Base-by-base conservation (phyloP, 2,888 invertebrate genomes). In the Rhamphomyia laevipes region DNA sequence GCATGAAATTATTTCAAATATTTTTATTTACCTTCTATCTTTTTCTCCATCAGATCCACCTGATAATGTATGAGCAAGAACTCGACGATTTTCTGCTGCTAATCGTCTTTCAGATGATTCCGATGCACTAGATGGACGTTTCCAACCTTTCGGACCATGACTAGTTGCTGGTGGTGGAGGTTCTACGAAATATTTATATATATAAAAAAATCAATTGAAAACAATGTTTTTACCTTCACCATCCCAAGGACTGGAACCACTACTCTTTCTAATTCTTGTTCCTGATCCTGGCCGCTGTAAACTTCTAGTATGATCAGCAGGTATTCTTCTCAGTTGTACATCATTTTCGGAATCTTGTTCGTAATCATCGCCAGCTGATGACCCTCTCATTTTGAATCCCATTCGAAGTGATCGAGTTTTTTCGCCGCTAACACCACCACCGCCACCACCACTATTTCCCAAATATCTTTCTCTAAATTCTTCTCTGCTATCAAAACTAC, bases 21-120 rank as follows among this genome's bases (percentile, higher is more conserved):
- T 4, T 13, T 35, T n/a, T 13, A 46, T 51, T 62, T 70, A 70
- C 64, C 77, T 64, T 58, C 75, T 62, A 53, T 77, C 77, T 54
- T 76, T 70, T 64, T 78, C 77, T 2, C 75, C 74, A 61, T 77
- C 77, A 44, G 73, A 76, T 17, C 74, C 74, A 18, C 74, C 74
- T 10, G 76, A 67, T 21, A 69, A 65, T 30, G 61, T 65, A 51
- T 68, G 68, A 5, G 55, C 59, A 45, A 66, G 49, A 2, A 56
- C 59, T 3, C 68, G 56, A 4, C 68, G 59, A 51, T 62, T 66
- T 53, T 68, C 69, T 1, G 63, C 67, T 23, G 51, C 17, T 43
- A 67, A 50, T 37, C 76, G 66, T 23, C 77, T 73, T 60, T 75
- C 74, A 47, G 53, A 53, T 1, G 76, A 73, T 58, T 77, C 77